These are phyloP conservation scores for Riptortus pedestris DNA, from an alignment of 1,140 invertebrate species.

Conservation along the genomic window DNA sequence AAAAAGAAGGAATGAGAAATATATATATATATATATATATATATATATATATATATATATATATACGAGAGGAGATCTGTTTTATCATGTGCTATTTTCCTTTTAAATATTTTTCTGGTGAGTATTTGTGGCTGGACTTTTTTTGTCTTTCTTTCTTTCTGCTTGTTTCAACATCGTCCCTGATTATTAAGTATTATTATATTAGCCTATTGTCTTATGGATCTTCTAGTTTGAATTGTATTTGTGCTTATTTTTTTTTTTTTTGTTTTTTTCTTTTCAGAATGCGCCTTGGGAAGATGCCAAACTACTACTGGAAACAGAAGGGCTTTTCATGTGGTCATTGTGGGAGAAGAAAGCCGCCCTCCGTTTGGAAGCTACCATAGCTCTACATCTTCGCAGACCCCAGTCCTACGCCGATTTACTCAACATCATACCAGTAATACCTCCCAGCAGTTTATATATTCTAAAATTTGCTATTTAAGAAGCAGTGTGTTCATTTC, in stretches of 20 bases:
- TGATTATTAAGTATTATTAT: too few relatives aligned
- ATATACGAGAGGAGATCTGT: too few relatives aligned
- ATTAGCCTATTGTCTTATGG: too few relatives aligned
- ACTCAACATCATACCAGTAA: constrained; percentile 24
- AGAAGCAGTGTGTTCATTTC: neutral
- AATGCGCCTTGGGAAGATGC: constrained; percentile 24
- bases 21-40: too few relatives aligned
- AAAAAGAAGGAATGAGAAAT: too few relatives aligned
- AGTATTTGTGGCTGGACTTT: too few relatives aligned
- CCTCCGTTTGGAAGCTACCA: neutral
- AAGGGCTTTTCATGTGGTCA: constrained; percentile 23
- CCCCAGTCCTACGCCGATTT: constrained; percentile 22
- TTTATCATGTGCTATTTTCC: too few relatives aligned
- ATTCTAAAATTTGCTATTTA: neutral
- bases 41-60: too few relatives aligned
- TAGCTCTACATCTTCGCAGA: constrained; percentile 12
- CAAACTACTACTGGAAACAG: constrained; percentile 23
- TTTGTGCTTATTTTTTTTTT: neutral
- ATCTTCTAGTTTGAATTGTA: too few relatives aligned
- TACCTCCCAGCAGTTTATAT: neutral
- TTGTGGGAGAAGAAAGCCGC: constrained; percentile 19
- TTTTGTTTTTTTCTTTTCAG: neutral
- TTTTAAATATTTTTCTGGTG: too few relatives aligned
- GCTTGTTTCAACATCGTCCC: too few relatives aligned
- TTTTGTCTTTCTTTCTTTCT: too few relatives aligned